Conservation (phyloP, 2,888 invertebrate genomes). For the Philhelius pedissequus region DNA sequence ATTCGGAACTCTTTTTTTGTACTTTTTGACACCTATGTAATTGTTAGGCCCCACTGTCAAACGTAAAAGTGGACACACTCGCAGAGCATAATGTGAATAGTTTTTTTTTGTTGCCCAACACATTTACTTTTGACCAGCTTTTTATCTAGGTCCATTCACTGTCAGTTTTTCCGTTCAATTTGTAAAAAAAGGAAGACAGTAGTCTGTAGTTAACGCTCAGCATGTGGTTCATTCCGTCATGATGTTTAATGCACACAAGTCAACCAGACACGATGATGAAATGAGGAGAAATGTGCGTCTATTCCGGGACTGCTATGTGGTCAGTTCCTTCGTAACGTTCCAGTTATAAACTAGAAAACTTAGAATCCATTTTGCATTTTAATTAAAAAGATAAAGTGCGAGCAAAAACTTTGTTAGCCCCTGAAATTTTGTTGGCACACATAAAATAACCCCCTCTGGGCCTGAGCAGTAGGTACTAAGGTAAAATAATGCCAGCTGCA, state of each 20-base stretch:
- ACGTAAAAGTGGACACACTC: neutral
- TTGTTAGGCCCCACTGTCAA: neutral
- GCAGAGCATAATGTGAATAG: neutral
- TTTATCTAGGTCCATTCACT: conserved; percentile 6
- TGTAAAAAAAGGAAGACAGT: neutral
- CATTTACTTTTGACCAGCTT: conserved; percentile 6
- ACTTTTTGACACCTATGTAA: too few relatives aligned
- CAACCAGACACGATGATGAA: neutral
- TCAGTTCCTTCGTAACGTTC: neutral
- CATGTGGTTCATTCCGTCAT: neutral
- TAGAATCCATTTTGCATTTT: neutral
- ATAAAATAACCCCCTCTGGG: neutral
- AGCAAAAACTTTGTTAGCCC: neutral
- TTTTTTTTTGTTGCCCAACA: neutral
- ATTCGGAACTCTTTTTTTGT: too few relatives aligned
- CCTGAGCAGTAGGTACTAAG: neutral
- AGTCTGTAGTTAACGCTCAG: neutral
- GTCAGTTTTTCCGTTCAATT: neutral
- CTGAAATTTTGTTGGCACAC: neutral
- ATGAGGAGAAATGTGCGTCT: neutral
- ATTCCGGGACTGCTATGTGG: neutral
- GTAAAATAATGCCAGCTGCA: neutral
- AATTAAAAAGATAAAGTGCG: neutral
- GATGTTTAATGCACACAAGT: neutral
- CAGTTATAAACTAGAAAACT: conserved; percentile 13